These are phyloP conservation scores for Bombyx mandarina DNA, from an alignment of 1,140 invertebrate species.

Conservation along the genomic window DNA sequence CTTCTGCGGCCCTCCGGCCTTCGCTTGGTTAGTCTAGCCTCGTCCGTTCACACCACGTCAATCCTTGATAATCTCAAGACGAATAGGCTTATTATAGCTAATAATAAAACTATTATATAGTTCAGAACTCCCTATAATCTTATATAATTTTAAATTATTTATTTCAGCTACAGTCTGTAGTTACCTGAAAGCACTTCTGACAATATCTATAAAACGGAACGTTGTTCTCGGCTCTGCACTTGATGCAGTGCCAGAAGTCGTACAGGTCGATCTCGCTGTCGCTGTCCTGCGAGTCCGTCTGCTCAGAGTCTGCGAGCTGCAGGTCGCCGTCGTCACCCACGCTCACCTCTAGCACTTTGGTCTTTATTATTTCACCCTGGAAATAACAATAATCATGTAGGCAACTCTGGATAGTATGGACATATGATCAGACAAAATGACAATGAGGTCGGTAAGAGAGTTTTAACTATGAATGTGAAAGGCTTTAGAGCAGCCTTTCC, in stretches of 20 bases:
- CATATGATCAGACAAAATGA: too few relatives aligned
- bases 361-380: constrained; percentile 57
- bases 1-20: too few relatives aligned
- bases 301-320: constrained; percentile 71
- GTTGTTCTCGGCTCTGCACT: constrained; percentile 74
- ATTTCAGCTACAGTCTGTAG: not conserved
- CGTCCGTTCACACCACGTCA: too few relatives aligned
- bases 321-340: constrained; percentile 50
- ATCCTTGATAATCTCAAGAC: too few relatives aligned
- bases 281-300: constrained; percentile 53
- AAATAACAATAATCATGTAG: constrained; percentile 12
- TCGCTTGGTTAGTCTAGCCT: too few relatives aligned
- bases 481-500: too few relatives aligned
- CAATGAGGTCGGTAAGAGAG: too few relatives aligned
- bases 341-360: constrained; percentile 43
- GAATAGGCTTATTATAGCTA: too few relatives aligned
- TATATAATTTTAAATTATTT: too few relatives aligned
- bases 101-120: too few relatives aligned
- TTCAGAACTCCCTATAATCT: too few relatives aligned
- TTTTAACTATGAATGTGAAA: too few relatives aligned
- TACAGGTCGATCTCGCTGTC: constrained; percentile 71
- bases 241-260: constrained; percentile 76
- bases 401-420: not conserved
- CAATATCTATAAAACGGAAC: constrained; percentile 77
- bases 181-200: constrained; percentile 77